Conservation (phyloP, 2,888 invertebrate species). For the Caenorhabditis wallacei region DNA sequence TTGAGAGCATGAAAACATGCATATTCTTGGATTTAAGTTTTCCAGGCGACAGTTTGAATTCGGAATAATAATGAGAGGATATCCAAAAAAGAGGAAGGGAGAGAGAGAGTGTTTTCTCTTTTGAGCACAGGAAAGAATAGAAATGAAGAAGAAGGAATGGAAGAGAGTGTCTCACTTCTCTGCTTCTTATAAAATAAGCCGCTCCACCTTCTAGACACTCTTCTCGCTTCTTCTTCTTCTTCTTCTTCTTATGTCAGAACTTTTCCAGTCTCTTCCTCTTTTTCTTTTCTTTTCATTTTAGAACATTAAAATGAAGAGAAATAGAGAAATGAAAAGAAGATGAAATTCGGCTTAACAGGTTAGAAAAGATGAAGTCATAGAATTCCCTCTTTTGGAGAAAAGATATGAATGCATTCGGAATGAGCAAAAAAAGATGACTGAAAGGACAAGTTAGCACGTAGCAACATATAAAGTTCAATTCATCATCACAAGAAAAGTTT, state of each 20-base stretch:
- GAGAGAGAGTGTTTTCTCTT: not conserved
- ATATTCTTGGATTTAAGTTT: slow-evolving; percentile 59
- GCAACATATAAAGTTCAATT: slow-evolving; percentile 9
- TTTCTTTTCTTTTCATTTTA: slow-evolving; percentile 17
- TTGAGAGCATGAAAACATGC: slow-evolving; percentile 62
- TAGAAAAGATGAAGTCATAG: slow-evolving; percentile 34
- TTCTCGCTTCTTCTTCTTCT: slow-evolving; percentile 20
- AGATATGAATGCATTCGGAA: slow-evolving; percentile 36
- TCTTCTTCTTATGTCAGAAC: slow-evolving; percentile 45
- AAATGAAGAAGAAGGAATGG: slow-evolving; percentile 10
- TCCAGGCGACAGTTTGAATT: slow-evolving; percentile 52
- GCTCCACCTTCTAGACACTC: slow-evolving; percentile 40
- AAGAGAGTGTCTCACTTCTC: slow-evolving; percentile 28
- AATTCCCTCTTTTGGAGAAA: slow-evolving; percentile 1
- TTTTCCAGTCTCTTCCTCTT: slow-evolving; percentile 24
- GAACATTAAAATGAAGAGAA: slow-evolving; percentile 6
- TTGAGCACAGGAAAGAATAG: slow-evolving; percentile 15
- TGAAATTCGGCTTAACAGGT: slow-evolving; percentile 38
- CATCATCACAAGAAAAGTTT: not conserved
- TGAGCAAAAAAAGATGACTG: slow-evolving; percentile 28
- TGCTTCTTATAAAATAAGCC: slow-evolving; percentile 22
- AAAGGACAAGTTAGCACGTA: slow-evolving; percentile 37
- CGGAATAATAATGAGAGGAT: slow-evolving; percentile 23
- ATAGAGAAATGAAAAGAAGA: slow-evolving; percentile 8
- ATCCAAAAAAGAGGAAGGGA: not conserved